Evolutionary conservation across 1,140 invertebrate genomes (phyloP), one percentile per base, ranked within the genome.

Genomic region (Hyles euphorbiae): DNA sequence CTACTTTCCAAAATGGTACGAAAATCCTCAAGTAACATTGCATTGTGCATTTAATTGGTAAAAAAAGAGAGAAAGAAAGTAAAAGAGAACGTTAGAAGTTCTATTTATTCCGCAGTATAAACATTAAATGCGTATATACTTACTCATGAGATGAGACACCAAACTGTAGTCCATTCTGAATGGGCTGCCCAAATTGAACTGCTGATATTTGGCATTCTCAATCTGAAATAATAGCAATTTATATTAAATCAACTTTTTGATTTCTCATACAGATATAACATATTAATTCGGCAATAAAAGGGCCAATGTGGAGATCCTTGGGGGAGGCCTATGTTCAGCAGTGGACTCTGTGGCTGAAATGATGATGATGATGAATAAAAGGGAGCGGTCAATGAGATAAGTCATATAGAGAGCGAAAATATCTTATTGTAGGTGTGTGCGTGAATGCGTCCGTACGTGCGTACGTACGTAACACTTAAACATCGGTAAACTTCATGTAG

Each of bases 81-180:
- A 22, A 22, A 22, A 22, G 22, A 22, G 22, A 22, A 22, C 2
- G 22, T 2, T 22, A 22, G 22, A 22, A 22, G 22, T 22, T 22
- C 22, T 22, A 22, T 22, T 22, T 22, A 22, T 22, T 22, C 22
- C 22, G 2, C 22, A 22, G 22, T 22, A 22, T 22, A 22, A 22
- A 22, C 22, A 22, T 22, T 22, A 22, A 22, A 22, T 22, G 22
- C 22, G 22, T 40, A 34, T 48, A 55, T 52, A 90, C 92, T 93
- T 91, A 97, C 96, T 94, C 94, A 98, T 96, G n/a, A 98, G 88
- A 90, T 96, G 95, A 34, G 94, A 93, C 11, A 98, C 95, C 58
- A 96, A 83, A 57, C 92, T 93, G 76, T 96, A 95, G 81, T 98
- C 97, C 78, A 98, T 93, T 72, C 94, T 91, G 80, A 98, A 97